These are phyloP conservation scores for Oncorhynchus nerka DNA, from an alignment of 2,113 vertebrate genomes.

Conservation along the genomic window DNA sequence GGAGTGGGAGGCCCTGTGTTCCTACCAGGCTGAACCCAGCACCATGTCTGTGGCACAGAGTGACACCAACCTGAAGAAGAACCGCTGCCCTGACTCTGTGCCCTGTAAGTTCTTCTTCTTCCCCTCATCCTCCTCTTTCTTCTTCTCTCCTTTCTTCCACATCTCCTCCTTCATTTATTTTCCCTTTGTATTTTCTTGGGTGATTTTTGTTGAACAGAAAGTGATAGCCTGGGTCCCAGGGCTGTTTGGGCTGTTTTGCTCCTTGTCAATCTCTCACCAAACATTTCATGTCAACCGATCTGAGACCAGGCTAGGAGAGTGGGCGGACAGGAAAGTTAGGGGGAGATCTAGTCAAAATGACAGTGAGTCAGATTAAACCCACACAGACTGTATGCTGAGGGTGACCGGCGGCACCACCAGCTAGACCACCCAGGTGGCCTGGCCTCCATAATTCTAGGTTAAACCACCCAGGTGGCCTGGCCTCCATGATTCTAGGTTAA, in stretches of 20 bases:
- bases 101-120: constrained; percentile 83
- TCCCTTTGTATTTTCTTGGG: background rate
- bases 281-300: no score
- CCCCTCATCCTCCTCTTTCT: background rate
- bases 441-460: no score
- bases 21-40: constrained; percentile 93
- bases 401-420: no score
- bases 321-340: background rate
- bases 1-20: constrained; percentile 94
- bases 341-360: background rate
- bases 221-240: background rate
- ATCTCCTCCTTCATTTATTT: background rate
- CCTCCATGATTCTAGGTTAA: no score
- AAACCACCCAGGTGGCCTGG: no score
- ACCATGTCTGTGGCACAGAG: constrained; percentile 78
- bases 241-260: background rate
- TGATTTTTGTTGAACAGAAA: background rate
- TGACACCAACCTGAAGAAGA: constrained; percentile 88
- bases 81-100: constrained; percentile 85
- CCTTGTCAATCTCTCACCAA: no score
- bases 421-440: no score
- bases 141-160: background rate
- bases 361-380: no score
- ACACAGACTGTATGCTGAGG: no score
- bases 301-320: no score